Percentiles rank a stretch among this genome's conserved stretches.
These are phyloP conservation scores for Drosophila kokeensis DNA, from an alignment of 2,888 invertebrate species.

Conservation along the genomic window DNA sequence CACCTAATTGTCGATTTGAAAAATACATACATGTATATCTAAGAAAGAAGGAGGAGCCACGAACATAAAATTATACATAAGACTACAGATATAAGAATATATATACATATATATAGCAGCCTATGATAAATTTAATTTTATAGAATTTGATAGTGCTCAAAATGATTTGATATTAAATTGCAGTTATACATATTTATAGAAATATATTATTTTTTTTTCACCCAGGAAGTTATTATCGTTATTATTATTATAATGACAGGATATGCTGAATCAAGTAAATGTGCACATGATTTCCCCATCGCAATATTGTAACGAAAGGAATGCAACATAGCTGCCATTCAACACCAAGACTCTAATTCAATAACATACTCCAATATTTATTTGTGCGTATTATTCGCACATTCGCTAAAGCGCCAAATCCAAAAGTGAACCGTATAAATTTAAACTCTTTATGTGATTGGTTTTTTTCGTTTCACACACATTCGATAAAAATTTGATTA, in stretches of 20 bases:
- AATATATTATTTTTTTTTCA: neutral
- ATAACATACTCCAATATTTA: constrained; percentile 5
- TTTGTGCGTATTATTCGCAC: constrained; percentile 11
- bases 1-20: constrained; percentile 50
- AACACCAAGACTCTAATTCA: constrained; percentile 8
- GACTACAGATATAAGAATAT: too few species aligned
- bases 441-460: constrained; percentile 25
- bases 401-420: constrained; percentile 39
- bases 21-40: constrained; percentile 9
- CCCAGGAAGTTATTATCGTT: neutral
- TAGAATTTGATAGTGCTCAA: neutral
- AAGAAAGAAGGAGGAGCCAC: constrained; percentile 6
- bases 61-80: neutral
- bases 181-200: neutral
- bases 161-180: neutral
- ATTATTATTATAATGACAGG: too few species aligned
- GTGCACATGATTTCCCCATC: neutral
- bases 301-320: neutral
- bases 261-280: neutral
- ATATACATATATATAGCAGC: neutral
- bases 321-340: neutral
- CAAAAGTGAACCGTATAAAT: constrained; percentile 25
- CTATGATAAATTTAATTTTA: neutral
- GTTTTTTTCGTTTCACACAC: constrained; percentile 53
- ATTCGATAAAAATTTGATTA: constrained; percentile 63